Percentiles rank a stretch among this genome's conserved stretches.
These are phyloP conservation scores for Pararge aegeria DNA, from an alignment of 1,140 invertebrate genomes.

Conservation along the genomic window DNA sequence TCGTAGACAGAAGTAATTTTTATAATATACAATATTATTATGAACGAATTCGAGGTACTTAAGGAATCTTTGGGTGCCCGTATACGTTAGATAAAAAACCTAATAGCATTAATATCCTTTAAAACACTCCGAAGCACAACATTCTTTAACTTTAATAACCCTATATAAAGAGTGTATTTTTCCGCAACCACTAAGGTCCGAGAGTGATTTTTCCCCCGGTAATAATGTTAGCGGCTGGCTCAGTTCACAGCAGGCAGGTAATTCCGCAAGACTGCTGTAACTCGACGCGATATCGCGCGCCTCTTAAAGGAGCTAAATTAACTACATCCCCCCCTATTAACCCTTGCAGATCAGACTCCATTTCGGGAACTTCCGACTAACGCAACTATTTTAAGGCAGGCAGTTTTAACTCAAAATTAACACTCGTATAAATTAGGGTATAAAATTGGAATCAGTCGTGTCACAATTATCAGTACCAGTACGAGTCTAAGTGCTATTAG, in stretches of 20 bases:
- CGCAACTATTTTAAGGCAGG: conserved; percentile 36
- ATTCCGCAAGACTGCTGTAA: conserved; percentile 59
- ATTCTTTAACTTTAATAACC: too few species aligned
- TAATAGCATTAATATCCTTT: too few species aligned
- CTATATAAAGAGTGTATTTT: not conserved
- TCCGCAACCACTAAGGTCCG: not conserved
- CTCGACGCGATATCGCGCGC: conserved; percentile 50
- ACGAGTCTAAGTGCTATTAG: too few species aligned
- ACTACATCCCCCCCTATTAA: conserved; percentile 67
- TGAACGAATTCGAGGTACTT: too few species aligned
- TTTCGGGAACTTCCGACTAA: conserved; percentile 55
- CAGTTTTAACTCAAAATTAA: conserved; percentile 14
- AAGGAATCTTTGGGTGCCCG: too few species aligned
- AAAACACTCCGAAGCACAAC: too few species aligned
- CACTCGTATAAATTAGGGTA: not conserved
- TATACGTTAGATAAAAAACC: too few species aligned
- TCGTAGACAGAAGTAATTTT: too few species aligned
- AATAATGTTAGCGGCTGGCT: conserved; percentile 64
- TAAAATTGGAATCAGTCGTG: not conserved
- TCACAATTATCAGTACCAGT: too few species aligned
- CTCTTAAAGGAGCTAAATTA: conserved; percentile 60
- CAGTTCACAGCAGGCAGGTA: conserved; percentile 45
- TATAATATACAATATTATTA: too few species aligned
- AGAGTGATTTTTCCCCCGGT: conserved; percentile 17
- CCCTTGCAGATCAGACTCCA: conserved; percentile 58